A percentile compares a stretch with the other conserved stretches of the same genome.
phyloP scores from a whole-genome alignment of 2,113 vertebrate genomes.

The Rhizomys pruinosus region DNA sequence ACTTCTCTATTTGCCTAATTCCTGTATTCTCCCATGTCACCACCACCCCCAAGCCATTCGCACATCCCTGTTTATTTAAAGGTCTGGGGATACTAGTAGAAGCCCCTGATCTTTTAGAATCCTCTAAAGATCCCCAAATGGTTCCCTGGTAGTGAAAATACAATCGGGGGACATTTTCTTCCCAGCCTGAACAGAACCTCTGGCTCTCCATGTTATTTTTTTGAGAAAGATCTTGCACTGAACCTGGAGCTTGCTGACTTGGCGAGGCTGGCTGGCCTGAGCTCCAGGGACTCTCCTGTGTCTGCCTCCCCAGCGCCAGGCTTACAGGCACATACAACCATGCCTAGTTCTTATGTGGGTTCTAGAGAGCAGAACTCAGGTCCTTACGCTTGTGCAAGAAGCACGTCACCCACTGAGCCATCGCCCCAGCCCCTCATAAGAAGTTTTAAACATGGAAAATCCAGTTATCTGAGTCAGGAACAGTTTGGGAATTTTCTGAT shows the following conservation, averaged over 20 bases:
- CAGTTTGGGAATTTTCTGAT: not conserved
- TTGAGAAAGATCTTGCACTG: not conserved
- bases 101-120: not conserved
- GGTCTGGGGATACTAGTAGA: not conserved
- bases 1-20: constrained; percentile 13
- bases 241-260: no score
- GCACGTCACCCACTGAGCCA: no score
- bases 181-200: not conserved
- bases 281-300: not conserved
- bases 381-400: not conserved
- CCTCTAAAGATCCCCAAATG: not conserved
- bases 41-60: not conserved
- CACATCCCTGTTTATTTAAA: not conserved
- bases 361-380: not conserved
- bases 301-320: no score
- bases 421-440: not conserved
- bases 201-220: not conserved
- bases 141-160: not conserved
- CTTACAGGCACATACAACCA: no score
- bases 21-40: not conserved
- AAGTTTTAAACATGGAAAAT: not conserved
- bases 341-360: not conserved
- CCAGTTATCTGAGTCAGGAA: not conserved
- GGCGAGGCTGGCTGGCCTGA: not conserved
- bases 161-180: not conserved